phyloP scores from a whole-genome alignment of 2,797 vertebrate genomes.

The Anisognathus igniventris region DNA sequence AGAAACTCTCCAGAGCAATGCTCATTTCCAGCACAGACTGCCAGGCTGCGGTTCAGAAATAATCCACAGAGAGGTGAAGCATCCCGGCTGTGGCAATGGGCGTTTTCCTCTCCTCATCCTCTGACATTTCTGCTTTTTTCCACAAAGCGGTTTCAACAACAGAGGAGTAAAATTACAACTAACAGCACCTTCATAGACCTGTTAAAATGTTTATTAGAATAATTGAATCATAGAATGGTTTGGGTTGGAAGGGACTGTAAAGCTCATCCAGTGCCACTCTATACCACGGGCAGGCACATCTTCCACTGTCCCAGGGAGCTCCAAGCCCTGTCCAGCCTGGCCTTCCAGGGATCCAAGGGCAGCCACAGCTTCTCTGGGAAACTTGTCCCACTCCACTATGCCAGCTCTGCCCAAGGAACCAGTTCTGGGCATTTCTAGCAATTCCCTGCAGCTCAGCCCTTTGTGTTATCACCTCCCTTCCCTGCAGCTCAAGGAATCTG shows the following conservation, averaged over 20 bases:
- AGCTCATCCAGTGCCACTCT: too few species aligned
- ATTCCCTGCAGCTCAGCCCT: neutral
- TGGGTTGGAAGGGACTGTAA: too few species aligned
- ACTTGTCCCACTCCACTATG: too few species aligned
- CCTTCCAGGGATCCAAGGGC: neutral
- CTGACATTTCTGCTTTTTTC: neutral
- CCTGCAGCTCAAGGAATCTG: neutral
- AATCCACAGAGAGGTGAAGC: neutral
- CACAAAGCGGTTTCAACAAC: neutral
- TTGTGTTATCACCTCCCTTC: neutral
- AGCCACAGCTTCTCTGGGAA: neutral
- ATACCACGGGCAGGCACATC: neutral
- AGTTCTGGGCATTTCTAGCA: neutral
- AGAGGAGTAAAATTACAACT: neutral
- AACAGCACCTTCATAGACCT: neutral
- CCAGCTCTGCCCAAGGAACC: neutral
- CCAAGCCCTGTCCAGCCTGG: neutral
- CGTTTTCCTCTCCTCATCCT: accelerated
- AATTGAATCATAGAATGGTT: accelerated
- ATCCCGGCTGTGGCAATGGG: accelerated
- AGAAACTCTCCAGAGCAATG: neutral
- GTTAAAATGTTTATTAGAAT: neutral
- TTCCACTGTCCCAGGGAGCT: accelerated
- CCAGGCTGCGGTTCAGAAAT: neutral
- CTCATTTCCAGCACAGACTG: neutral